Percentiles rank a stretch among this genome's conserved stretches.
These are phyloP conservation scores for Atractosteus spatula DNA, from an alignment of 2,113 vertebrate species.

Conservation along the genomic window DNA sequence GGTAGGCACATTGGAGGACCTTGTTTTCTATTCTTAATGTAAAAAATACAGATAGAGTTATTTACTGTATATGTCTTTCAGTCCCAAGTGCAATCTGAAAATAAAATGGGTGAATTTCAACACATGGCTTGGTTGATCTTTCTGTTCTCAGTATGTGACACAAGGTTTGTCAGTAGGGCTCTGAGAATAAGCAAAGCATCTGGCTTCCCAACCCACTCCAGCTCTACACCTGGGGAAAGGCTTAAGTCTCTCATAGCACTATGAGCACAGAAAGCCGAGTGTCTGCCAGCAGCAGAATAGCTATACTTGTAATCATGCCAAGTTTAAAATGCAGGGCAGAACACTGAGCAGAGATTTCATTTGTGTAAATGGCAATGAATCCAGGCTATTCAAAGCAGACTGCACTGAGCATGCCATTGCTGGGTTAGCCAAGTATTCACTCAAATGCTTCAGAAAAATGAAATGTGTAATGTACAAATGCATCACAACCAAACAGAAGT, in stretches of 20 bases:
- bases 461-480: not conserved
- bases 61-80: not conserved
- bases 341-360: not conserved
- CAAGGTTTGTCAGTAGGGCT: not conserved
- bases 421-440: constrained; percentile 13
- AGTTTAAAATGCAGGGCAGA: not conserved
- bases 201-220: not conserved
- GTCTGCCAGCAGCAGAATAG: not conserved
- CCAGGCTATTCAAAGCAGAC: not conserved
- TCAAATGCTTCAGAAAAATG: not conserved
- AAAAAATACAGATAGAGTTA: too few relatives aligned
- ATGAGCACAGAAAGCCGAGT: not conserved
- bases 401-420: not conserved
- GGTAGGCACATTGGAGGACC: too few relatives aligned
- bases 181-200: not conserved
- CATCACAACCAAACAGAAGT: not conserved
- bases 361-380: not conserved
- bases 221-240: constrained; percentile 3
- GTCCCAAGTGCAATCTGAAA: not conserved
- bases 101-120: not conserved
- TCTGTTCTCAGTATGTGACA: not conserved
- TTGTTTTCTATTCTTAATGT: too few relatives aligned
- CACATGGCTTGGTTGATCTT: not conserved
- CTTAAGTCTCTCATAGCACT: constrained; percentile 4
- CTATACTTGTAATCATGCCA: not conserved